These are phyloP conservation scores for Myiozetetes cayanensis DNA, from an alignment of 2,113 vertebrate genomes.

Conservation along the genomic window DNA sequence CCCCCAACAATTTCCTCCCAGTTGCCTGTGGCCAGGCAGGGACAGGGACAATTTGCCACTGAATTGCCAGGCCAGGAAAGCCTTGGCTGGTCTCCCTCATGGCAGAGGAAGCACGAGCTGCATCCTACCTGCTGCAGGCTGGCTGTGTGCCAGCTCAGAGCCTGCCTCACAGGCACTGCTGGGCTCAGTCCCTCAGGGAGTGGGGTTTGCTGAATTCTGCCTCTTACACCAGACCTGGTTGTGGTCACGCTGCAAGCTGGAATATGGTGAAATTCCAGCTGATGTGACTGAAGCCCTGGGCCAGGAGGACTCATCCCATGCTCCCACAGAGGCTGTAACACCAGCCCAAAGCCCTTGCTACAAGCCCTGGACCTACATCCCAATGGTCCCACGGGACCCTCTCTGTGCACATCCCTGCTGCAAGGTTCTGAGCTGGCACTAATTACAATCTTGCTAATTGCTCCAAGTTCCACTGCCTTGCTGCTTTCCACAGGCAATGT, in stretches of 20 bases:
- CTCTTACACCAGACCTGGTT: neutral
- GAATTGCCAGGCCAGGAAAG: neutral
- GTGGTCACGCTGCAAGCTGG: accelerated
- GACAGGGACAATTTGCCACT: neutral
- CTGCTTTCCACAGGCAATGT: neutral
- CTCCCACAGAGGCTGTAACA: accelerated
- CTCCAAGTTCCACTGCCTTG: neutral
- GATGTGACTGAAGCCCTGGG: neutral
- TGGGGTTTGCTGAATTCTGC: neutral
- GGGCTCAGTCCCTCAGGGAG: neutral
- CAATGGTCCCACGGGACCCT: neutral
- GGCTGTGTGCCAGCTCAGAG: accelerated
- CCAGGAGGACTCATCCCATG: accelerated
- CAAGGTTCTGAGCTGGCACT: constrained; percentile 21
- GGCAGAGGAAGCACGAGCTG: neutral
- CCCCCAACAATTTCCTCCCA: neutral
- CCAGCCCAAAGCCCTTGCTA: neutral
- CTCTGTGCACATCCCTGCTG: neutral
- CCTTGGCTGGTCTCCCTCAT: neutral
- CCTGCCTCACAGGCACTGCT: accelerated
- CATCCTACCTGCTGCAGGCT: neutral
- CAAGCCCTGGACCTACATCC: neutral
- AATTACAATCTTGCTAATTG: constrained; percentile 36
- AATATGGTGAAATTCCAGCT: accelerated
- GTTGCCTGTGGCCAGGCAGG: neutral